Evolutionary conservation across 2,113 vertebrate genomes (phyloP).

Genomic region (Gorsachius goisagi): DNA sequence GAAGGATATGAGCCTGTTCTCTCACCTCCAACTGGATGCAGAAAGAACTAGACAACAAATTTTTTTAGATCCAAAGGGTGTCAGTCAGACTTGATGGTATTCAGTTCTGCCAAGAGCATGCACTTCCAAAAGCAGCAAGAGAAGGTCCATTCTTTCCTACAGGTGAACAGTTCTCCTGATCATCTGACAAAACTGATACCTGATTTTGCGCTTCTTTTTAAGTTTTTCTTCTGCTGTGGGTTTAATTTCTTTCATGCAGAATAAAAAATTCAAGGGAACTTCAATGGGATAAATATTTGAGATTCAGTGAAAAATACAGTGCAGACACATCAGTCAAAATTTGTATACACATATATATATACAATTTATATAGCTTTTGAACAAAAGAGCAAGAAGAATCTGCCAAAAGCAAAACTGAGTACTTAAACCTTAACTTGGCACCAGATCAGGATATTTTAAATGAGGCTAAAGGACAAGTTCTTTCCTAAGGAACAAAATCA

Average conservation of each 20-base stretch:
- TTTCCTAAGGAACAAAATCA: slow-evolving; percentile 27
- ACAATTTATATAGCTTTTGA: too few species aligned
- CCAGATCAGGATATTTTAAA: slow-evolving; percentile 2
- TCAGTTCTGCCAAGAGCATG: neutral
- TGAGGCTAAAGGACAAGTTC: slow-evolving; percentile 26
- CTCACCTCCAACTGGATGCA: neutral
- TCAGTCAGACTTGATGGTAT: neutral
- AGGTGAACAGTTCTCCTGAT: neutral
- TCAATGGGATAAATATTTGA: neutral
- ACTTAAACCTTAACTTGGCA: neutral
- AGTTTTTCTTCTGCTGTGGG: neutral
- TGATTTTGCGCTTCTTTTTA: neutral
- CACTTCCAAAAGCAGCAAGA: neutral
- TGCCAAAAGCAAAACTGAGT: neutral
- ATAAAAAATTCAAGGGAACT: neutral
- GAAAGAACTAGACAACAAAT: neutral
- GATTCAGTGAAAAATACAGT: neutral
- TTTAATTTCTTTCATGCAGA: neutral
- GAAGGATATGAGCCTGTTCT: neutral
- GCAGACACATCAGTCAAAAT: neutral
- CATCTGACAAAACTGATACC: neutral
- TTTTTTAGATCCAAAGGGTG: neutral
- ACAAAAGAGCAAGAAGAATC: neutral
- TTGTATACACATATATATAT: neutral
- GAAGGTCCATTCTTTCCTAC: neutral